A percentile compares a stretch with the other conserved stretches of the same genome.
These are phyloP conservation scores for Dipodomys merriami DNA, from an alignment of 2,113 vertebrate genomes.

Conservation along the genomic window DNA sequence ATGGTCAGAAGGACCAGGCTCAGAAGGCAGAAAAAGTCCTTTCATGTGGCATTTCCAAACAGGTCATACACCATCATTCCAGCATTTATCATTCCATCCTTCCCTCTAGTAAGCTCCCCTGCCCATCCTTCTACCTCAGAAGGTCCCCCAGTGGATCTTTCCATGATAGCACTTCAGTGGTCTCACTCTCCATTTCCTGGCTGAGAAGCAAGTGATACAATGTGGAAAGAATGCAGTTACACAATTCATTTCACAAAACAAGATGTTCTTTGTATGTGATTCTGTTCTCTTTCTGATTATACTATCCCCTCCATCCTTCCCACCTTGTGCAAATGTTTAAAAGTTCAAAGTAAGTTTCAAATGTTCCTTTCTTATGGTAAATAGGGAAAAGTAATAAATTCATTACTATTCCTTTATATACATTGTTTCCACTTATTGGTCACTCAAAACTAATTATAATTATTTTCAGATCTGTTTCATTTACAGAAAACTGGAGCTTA, in stretches of 20 bases:
- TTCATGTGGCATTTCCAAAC: slow-evolving; percentile 35
- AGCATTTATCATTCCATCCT: not conserved
- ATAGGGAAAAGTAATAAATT: slow-evolving; percentile 24
- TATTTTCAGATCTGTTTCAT: slow-evolving; percentile 58
- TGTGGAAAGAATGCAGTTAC: slow-evolving; percentile 77
- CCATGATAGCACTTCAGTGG: not conserved
- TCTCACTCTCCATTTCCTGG: slow-evolving; percentile 33
- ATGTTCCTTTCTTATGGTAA: slow-evolving; percentile 49
- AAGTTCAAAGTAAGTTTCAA: slow-evolving; percentile 43
- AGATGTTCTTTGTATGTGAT: slow-evolving; percentile 58
- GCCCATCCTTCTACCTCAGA: not conserved
- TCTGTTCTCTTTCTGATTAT: slow-evolving; percentile 52
- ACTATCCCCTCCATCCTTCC: slow-evolving; percentile 22
- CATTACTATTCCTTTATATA: slow-evolving; percentile 30
- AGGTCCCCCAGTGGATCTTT: not conserved
- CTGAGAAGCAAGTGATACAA: slow-evolving; percentile 68
- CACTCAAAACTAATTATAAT: slow-evolving; percentile 22
- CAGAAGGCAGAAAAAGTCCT: not conserved
- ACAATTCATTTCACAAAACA: slow-evolving; percentile 70
- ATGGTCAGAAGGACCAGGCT: slow-evolving; percentile 18
- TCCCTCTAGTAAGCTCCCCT: not conserved
- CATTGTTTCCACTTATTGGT: slow-evolving; percentile 46
- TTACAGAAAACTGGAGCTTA: slow-evolving; percentile 45
- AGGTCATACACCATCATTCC: not conserved
- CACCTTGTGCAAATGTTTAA: slow-evolving; percentile 56